These are phyloP conservation scores for Drosophila leontia DNA, from an alignment of 1,140 invertebrate genomes.

Conservation along the genomic window DNA sequence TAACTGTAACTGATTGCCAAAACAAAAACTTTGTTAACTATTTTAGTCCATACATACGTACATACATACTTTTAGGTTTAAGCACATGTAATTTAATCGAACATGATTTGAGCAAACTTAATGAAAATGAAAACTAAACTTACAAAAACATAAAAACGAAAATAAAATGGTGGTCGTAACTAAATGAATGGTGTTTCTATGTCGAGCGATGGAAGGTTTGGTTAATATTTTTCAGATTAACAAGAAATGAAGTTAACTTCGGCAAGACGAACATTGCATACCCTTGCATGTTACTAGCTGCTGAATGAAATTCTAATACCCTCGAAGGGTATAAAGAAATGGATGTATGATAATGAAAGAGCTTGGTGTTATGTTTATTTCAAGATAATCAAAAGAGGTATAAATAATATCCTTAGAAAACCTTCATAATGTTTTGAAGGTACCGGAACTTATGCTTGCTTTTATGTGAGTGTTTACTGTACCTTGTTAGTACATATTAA, in stretches of 20 bases:
- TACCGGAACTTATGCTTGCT: not conserved
- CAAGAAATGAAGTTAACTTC: no score
- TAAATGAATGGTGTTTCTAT: constrained; percentile 34
- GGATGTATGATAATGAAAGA: not conserved
- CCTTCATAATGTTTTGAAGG: not conserved
- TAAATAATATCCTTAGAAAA: not conserved
- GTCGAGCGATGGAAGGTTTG: not conserved
- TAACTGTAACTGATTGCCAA: constrained; percentile 66
- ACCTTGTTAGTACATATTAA: not conserved
- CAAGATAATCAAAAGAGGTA: no score
- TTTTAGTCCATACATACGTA: constrained; percentile 80
- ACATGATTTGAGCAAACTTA: constrained; percentile 80
- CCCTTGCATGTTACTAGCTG: no score
- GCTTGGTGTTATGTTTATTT: no score
- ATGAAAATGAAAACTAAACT: constrained; percentile 77
- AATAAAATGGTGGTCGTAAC: constrained; percentile 79
- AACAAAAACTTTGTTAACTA: constrained; percentile 71
- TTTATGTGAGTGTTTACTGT: not conserved
- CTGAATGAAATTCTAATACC: no score
- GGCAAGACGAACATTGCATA: no score
- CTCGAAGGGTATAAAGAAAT: not conserved
- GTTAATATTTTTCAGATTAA: not conserved
- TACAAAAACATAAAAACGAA: constrained; percentile 71
- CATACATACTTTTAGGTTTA: constrained; percentile 79
- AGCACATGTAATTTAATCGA: constrained; percentile 80